Base-by-base conservation (phyloP, 2,113 vertebrate species). In the Triplophysa dalaica region DNA sequence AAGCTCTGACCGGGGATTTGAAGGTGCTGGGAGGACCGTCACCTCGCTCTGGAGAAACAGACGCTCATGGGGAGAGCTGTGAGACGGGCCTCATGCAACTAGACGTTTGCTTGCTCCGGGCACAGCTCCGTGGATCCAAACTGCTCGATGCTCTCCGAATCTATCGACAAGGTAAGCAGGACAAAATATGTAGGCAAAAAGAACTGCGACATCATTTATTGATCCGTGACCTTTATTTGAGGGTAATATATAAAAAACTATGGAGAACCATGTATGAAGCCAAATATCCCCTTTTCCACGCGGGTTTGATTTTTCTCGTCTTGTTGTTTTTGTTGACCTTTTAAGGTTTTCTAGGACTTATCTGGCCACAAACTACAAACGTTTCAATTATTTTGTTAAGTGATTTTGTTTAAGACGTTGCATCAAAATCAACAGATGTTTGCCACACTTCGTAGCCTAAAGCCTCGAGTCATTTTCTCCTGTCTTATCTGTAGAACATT, bases 141-240 rank as follows among this genome's bases (percentile, higher is more conserved):
- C 92, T 99, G 79, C 92, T 99, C 0, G 96, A 99, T 0, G 95
- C 97, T 16, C 89, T 99, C 58, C 94, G 95, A 86, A 95, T 99
- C 91, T 97, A 98, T 90, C 95, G 98, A 64, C 98, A 99, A 96
- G 96, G 96, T 97, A 78, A 76, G 88, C 24, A 3, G 19, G 16
- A 12, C 8, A 48, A 56, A 33, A 78, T 61, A 41, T 54, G 17
- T 21, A 14, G 26, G 16, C 19, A 12, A 1, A 76, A 62, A 58
- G 62, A 8, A n/a, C n/a, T 3, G 38, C 3, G 24, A 50, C 60
- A 43, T 13, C 7, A 12, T 41, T n/a, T 65, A 38, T 76, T 2
- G 19, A 29, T 41, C 29, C 5, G 22, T 60, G 52, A 64, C 70
- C 63, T 75, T 75, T 75, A 66, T 75, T 80, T 70, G 50, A 65